These are phyloP conservation scores for Xylota sylvarum DNA, from an alignment of 2,888 invertebrate species.

Conservation along the genomic window DNA sequence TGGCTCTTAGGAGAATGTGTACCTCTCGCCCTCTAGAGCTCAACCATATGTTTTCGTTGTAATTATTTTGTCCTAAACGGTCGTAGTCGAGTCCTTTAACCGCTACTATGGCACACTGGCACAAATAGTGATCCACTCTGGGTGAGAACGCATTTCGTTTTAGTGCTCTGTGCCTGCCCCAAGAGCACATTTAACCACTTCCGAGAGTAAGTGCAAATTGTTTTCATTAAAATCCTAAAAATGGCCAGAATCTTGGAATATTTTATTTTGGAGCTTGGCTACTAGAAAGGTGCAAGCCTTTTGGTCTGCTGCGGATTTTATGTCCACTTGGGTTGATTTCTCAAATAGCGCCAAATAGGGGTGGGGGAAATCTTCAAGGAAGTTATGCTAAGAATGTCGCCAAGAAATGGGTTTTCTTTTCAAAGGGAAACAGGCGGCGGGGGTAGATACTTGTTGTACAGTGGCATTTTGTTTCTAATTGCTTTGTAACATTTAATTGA, in stretches of 20 bases:
- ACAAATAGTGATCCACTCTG: constrained; percentile 29
- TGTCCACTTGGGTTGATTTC: constrained; percentile 48
- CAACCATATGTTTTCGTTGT: constrained; percentile 37
- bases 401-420: constrained; percentile 4
- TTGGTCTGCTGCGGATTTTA: constrained; percentile 54
- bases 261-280: constrained; percentile 16
- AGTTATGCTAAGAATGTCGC: constrained; percentile 37
- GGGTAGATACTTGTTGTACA: constrained; percentile 33
- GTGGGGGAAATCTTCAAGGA: background rate
- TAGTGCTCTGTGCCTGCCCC: constrained; percentile 45
- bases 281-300: constrained; percentile 56
- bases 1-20: constrained; percentile 26
- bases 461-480: constrained; percentile 57
- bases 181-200: constrained; percentile 49
- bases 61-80: constrained; percentile 57
- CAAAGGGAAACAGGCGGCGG: background rate
- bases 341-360: constrained; percentile 1
- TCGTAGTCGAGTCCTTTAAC: constrained; percentile 32
- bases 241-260: constrained; percentile 34
- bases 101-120: constrained; percentile 14
- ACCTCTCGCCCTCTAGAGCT: background rate
- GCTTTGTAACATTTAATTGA: constrained; percentile 66
- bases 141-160: constrained; percentile 44
- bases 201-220: constrained; percentile 72
- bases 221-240: constrained; percentile 70